Conservation (phyloP, 2,797 vertebrate species). For the Sebastes goodei region DNA sequence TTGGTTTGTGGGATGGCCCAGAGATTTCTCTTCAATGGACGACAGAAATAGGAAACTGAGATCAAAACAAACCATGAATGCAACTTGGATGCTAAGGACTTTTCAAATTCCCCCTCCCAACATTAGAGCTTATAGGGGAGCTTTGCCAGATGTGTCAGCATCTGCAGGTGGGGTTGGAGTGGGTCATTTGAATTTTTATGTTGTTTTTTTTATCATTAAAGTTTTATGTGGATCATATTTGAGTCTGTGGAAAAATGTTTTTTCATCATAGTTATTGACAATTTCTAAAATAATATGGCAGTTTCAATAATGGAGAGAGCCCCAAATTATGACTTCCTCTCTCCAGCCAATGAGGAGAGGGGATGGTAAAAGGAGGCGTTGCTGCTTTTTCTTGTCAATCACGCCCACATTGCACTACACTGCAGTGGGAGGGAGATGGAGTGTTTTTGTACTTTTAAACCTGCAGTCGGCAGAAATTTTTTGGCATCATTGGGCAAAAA, state of each 20-base stretch:
- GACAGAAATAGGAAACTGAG: conserved; percentile 24
- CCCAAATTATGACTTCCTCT: conserved; percentile 53
- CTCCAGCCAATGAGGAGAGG: conserved; percentile 58
- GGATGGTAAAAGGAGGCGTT: conserved; percentile 26
- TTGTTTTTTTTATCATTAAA: not conserved
- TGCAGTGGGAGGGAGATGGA: conserved; percentile 29
- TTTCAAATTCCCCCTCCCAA: not conserved
- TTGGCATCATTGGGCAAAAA: too few relatives aligned
- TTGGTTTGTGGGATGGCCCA: conserved; percentile 54
- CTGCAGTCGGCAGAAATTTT: too few relatives aligned
- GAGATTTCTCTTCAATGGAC: conserved; percentile 63
- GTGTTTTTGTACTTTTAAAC: conserved; percentile 31
- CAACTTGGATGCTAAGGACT: not conserved
- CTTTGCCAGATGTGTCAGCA: not conserved
- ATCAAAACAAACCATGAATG: not conserved
- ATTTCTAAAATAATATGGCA: not conserved
- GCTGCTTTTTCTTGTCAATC: conserved; percentile 23
- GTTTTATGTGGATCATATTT: not conserved
- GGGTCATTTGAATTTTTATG: not conserved
- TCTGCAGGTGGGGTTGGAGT: not conserved
- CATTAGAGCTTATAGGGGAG: not conserved
- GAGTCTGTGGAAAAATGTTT: not conserved
- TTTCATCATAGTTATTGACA: not conserved
- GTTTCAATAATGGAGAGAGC: conserved; percentile 47
- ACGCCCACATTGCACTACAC: conserved; percentile 45